Percentiles rank a stretch among this genome's conserved stretches.
Evolutionary conservation across 2,113 vertebrate genomes (phyloP).

Genomic region (Rhodinocichla rosea): DNA sequence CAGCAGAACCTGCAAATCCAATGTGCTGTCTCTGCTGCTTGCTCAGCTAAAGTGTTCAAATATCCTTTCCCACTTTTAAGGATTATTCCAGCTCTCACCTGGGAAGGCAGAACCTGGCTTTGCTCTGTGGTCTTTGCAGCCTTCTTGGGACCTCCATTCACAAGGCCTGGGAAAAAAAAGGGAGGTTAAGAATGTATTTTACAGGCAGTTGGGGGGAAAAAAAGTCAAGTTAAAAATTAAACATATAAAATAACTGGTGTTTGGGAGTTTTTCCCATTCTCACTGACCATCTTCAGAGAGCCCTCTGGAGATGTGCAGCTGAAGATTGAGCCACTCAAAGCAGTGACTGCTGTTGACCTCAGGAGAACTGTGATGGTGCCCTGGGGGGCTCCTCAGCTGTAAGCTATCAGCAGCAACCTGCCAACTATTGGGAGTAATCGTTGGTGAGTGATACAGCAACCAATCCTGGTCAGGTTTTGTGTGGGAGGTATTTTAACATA

Average conservation of each 20-base stretch:
- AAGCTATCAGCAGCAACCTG: neutral
- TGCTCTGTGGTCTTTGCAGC: neutral
- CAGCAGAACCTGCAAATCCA: neutral
- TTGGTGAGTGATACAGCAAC: neutral
- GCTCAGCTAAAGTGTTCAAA: neutral
- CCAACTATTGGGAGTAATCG: neutral
- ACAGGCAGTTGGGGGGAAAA: neutral
- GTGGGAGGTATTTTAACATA: neutral
- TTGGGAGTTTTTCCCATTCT: neutral
- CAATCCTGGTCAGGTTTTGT: neutral
- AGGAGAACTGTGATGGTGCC: neutral
- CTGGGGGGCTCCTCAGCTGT: neutral
- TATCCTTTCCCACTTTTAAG: neutral
- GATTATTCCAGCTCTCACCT: neutral
- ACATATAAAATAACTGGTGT: neutral
- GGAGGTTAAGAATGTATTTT: neutral
- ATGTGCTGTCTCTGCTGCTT: neutral
- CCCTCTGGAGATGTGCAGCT: neutral
- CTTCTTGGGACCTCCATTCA: neutral
- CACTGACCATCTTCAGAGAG: neutral
- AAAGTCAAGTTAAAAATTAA: neutral
- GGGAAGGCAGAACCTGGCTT: neutral
- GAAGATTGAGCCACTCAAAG: neutral
- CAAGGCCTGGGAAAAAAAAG: neutral
- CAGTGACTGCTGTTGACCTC: neutral